Evolutionary conservation across 2,888 invertebrate species (phyloP).

Genomic region (Iphiclides podalirius): DNA sequence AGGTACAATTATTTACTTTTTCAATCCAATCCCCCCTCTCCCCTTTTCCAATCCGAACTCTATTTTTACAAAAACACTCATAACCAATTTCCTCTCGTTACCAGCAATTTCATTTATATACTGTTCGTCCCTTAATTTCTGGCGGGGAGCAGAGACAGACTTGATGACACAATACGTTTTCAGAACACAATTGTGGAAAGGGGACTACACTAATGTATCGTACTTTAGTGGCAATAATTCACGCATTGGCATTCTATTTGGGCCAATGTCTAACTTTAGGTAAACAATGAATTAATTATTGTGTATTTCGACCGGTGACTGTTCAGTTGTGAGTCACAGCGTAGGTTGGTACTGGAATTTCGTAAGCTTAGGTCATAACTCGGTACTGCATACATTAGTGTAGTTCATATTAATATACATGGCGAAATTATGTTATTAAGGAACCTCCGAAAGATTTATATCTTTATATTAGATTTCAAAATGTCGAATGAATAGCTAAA

Average conservation of each 20-base stretch:
- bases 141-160: slow-evolving; percentile 43
- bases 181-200: background rate
- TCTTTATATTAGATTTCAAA: too few relatives aligned
- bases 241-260: slow-evolving; percentile 3
- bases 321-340: slow-evolving; percentile 5
- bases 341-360: slow-evolving; percentile 5
- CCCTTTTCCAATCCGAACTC: slow-evolving; percentile 35
- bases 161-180: background rate
- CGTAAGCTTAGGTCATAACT: slow-evolving; percentile 5
- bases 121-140: slow-evolving; percentile 50
- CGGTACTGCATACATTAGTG: background rate
- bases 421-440: too few relatives aligned
- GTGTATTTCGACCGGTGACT: slow-evolving; percentile 1
- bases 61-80: slow-evolving; percentile 52
- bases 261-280: too few relatives aligned
- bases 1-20: slow-evolving; percentile 54
- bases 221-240: background rate
- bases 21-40: slow-evolving; percentile 27
- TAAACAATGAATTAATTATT: slow-evolving; percentile 13
- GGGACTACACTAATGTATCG: background rate
- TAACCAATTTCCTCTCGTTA: slow-evolving; percentile 39
- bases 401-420: slow-evolving; percentile 14
- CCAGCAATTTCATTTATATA: slow-evolving; percentile 48
- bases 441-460: too few relatives aligned
- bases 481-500: too few relatives aligned